Conservation (phyloP, 2,888 invertebrate genomes). For the Scaptomyza caliginosa region DNA sequence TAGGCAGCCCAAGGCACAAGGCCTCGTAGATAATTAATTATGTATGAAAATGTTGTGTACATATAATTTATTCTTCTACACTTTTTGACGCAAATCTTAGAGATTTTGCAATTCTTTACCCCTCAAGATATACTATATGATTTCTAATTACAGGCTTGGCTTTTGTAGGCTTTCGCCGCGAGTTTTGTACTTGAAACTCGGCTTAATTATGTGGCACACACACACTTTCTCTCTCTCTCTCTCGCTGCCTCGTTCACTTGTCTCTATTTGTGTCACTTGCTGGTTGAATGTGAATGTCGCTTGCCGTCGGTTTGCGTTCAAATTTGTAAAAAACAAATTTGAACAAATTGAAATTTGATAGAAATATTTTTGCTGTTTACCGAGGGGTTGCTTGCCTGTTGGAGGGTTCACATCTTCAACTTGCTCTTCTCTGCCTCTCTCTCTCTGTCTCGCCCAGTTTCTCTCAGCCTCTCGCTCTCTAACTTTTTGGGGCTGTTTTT, state of each 20-base stretch:
- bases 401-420: neutral
- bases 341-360: slow-evolving; percentile 77
- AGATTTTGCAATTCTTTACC: neutral
- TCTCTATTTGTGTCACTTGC: slow-evolving; percentile 7
- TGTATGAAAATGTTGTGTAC: slow-evolving; percentile 51
- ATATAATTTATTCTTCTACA: slow-evolving; percentile 4
- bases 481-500: slow-evolving; percentile 10
- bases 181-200: slow-evolving; percentile 45
- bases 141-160: slow-evolving; percentile 70
- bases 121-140: slow-evolving; percentile 15
- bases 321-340: slow-evolving; percentile 66
- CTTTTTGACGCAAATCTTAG: slow-evolving; percentile 13
- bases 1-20: slow-evolving; percentile 8
- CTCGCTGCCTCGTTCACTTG: neutral
- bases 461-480: neutral
- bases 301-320: slow-evolving; percentile 15
- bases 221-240: neutral
- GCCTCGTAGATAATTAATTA: slow-evolving; percentile 62
- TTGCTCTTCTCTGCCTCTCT: neutral
- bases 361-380: slow-evolving; percentile 63
- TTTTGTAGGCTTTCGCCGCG: slow-evolving; percentile 70
- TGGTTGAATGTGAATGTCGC: neutral
- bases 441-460: neutral
- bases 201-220: slow-evolving; percentile 70
- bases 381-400: neutral